Evolutionary conservation across 64 coral and sea anemone genomes (phyloP).

Genomic region (Porites australiensis): DNA sequence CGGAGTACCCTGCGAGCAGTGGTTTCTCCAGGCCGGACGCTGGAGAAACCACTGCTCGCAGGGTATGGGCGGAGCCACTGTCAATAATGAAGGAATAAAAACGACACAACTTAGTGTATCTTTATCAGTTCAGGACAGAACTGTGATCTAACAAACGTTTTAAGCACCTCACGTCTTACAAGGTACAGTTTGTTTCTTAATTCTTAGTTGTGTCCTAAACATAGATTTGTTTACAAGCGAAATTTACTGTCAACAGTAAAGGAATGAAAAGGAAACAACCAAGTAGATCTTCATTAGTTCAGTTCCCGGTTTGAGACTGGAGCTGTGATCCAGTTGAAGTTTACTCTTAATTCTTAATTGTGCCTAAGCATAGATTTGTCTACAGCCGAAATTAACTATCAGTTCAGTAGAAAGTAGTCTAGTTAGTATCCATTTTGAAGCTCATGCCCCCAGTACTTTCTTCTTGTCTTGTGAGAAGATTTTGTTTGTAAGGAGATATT

Average conservation of each 20-base stretch:
- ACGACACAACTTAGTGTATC: not conserved
- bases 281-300: not conserved
- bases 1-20: too few relatives aligned
- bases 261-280: not conserved
- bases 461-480: too few relatives aligned
- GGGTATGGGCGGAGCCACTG: not conserved
- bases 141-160: not conserved
- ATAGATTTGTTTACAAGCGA: too few relatives aligned
- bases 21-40: too few relatives aligned
- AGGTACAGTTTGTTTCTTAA: not conserved
- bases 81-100: not conserved
- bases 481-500: not conserved
- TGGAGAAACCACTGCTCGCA: too few relatives aligned
- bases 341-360: not conserved
- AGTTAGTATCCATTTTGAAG: not conserved
- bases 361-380: not conserved
- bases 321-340: too few relatives aligned
- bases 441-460: too few relatives aligned
- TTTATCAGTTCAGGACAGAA: not conserved
- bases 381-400: not conserved
- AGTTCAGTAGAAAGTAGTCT: not conserved
- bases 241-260: too few relatives aligned
- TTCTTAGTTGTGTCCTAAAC: too few relatives aligned
- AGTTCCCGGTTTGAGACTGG: too few relatives aligned
- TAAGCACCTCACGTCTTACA: not conserved